phyloP scores from a whole-genome alignment of 2,797 vertebrate species.

The Avahi laniger region DNA sequence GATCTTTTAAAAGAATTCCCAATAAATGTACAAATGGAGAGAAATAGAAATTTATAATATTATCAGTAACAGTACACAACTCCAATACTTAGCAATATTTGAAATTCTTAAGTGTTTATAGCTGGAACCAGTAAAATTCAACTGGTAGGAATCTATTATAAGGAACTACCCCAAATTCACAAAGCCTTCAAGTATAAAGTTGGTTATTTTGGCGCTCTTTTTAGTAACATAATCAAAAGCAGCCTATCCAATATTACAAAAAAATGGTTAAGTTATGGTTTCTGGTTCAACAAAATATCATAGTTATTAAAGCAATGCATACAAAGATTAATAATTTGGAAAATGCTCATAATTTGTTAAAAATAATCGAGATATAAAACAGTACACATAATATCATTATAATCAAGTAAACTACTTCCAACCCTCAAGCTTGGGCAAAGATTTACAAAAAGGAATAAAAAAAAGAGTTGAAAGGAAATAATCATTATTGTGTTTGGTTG shows the following conservation, averaged over 20 bases:
- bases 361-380: not conserved
- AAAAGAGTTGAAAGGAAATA: not conserved
- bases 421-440: not conserved
- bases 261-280: not conserved
- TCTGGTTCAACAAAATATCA: not conserved
- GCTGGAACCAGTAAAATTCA: constrained; percentile 11
- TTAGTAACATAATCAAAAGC: not conserved
- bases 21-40: not conserved
- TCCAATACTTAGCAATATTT: not conserved
- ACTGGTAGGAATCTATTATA: not conserved
- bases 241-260: not conserved
- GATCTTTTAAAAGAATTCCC: not conserved
- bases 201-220: not conserved
- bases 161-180: not conserved
- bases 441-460: not conserved
- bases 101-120: not conserved
- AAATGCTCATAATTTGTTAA: not conserved
- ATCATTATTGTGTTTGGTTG: not conserved
- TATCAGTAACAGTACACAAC: not conserved
- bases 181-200: not conserved
- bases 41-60: not conserved
- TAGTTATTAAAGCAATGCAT: not conserved
- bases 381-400: not conserved
- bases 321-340: not conserved
- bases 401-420: not conserved